Percentiles rank a stretch among this genome's conserved stretches.
phyloP scores from a whole-genome alignment of 2,797 vertebrate species.

The Macrochelys suwanniensis region DNA sequence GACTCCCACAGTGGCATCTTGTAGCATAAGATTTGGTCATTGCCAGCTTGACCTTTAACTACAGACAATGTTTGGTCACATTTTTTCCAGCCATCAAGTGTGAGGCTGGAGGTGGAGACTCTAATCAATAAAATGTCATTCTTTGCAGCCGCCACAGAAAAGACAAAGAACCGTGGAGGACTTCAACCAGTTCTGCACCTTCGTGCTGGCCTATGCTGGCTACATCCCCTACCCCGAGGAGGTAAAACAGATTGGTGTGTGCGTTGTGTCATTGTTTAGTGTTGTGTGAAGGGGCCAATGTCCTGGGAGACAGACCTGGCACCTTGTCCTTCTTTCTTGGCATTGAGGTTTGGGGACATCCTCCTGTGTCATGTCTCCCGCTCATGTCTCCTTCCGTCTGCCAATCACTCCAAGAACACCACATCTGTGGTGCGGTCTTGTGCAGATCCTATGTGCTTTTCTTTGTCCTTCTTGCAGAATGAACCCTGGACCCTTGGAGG shows the following conservation, averaged over 20 bases:
- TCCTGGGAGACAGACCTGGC: neutral
- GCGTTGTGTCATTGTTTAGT: no score
- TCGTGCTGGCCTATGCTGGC: slow-evolving; percentile 97
- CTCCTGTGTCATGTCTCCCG: neutral
- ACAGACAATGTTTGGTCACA: neutral
- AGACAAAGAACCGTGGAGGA: slow-evolving; percentile 95
- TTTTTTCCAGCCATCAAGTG: neutral
- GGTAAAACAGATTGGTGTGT: neutral
- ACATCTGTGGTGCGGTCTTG: accelerated
- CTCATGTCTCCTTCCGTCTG: neutral
- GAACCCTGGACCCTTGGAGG: slow-evolving; percentile 85
- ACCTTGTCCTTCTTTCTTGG: neutral
- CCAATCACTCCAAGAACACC: neutral
- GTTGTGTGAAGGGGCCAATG: neutral
- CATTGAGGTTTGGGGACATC: neutral
- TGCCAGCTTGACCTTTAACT: neutral
- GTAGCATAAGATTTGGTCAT: neutral
- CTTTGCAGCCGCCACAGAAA: slow-evolving; percentile 78
- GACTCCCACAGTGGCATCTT: neutral
- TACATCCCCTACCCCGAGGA: slow-evolving; percentile 97
- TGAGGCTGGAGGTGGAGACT: neutral
- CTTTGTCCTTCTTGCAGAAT: slow-evolving; percentile 47
- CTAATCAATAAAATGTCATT: neutral
- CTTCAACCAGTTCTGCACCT: slow-evolving; percentile 99
- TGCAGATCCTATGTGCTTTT: slow-evolving; percentile 76